These are phyloP conservation scores for Drosophila jambulina DNA, from an alignment of 1,140 invertebrate species.

Conservation along the genomic window DNA sequence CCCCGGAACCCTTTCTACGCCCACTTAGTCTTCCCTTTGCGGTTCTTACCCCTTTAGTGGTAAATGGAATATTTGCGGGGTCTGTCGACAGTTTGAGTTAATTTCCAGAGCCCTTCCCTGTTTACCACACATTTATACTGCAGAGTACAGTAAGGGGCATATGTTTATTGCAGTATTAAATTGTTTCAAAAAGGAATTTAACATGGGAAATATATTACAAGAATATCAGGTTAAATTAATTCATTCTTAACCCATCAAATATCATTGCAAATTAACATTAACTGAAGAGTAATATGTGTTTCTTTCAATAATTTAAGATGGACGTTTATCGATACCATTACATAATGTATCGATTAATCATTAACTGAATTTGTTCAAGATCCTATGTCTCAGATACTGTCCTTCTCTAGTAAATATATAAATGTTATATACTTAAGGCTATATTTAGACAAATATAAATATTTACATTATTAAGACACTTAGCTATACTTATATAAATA, in stretches of 20 bases:
- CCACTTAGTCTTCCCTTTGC: neutral
- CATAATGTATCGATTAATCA: neutral
- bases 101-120: slow-evolving; percentile 58
- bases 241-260: no score
- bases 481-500: neutral
- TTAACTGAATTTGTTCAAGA: neutral
- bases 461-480: neutral
- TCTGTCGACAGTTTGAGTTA: slow-evolving; percentile 79
- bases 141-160: neutral
- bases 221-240: neutral
- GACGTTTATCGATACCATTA: neutral
- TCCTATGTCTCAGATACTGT: neutral
- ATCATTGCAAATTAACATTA: neutral
- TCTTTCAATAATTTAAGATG: neutral
- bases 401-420: neutral
- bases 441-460: no score
- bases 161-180: neutral
- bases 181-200: neutral
- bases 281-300: neutral
- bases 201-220: no score
- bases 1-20: slow-evolving; percentile 6
- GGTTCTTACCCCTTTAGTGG: slow-evolving; percentile 7
- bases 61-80: slow-evolving; percentile 28
- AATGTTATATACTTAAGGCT: no score
- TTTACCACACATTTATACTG: slow-evolving; percentile 52